Percentiles rank a stretch among this genome's conserved stretches.
phyloP scores from a whole-genome alignment of 2,888 invertebrate species.

The Rhingia rostrata region DNA sequence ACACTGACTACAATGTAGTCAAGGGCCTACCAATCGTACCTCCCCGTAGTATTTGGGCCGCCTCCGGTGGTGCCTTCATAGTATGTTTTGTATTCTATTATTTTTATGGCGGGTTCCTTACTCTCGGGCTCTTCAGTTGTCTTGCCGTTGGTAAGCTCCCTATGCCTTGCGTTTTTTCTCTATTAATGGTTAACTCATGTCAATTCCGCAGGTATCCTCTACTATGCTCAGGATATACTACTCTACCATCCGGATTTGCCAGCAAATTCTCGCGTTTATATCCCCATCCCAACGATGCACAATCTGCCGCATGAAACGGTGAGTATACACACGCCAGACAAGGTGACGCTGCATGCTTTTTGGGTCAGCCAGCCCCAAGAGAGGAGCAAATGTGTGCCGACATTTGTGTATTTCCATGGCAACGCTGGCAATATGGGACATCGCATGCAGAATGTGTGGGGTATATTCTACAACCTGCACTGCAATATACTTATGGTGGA shows the following conservation, averaged over 20 bases:
- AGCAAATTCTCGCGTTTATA: constrained; percentile 92
- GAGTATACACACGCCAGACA: constrained; percentile 89
- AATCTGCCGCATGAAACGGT: constrained; percentile 94
- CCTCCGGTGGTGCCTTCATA: constrained; percentile 89
- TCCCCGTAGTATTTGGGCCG: constrained; percentile 89
- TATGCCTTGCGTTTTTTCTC: neutral
- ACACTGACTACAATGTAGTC: constrained; percentile 79
- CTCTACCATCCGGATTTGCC: constrained; percentile 96
- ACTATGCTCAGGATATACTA: constrained; percentile 92
- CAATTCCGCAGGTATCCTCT: constrained; percentile 87
- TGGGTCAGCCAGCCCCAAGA: constrained; percentile 90
- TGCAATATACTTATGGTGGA: constrained; percentile 96
- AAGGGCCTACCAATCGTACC: constrained; percentile 76
- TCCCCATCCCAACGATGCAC: constrained; percentile 93
- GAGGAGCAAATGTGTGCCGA: constrained; percentile 88
- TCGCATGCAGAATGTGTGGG: constrained; percentile 93
- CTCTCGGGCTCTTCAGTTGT: constrained; percentile 87
- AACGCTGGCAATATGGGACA: constrained; percentile 99
- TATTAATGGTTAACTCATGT: neutral
- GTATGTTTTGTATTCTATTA: constrained; percentile 91
- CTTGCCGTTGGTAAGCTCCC: constrained; percentile 88
- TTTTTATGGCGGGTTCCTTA: constrained; percentile 90
- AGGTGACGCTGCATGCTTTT: constrained; percentile 90
- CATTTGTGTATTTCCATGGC: constrained; percentile 95
- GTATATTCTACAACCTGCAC: constrained; percentile 90